Base-by-base conservation (phyloP, 2,888 invertebrate species). In the Eudemis profundana region DNA sequence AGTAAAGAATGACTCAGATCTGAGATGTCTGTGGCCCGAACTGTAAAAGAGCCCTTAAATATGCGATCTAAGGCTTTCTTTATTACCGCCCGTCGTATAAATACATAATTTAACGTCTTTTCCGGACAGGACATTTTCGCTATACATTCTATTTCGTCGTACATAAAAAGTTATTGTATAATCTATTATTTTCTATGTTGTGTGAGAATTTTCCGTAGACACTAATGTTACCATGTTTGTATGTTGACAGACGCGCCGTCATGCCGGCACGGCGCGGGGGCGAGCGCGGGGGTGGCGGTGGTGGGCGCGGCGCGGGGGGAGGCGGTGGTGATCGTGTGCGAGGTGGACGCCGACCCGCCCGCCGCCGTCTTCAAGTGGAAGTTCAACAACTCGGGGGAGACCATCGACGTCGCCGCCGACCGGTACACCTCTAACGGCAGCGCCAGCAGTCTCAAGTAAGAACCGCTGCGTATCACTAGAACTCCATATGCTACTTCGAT, bases 311-410 rank as follows among this genome's bases (percentile, higher is more conserved):
- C 97, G 69, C 94, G 97, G 63, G 96, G 96, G 70, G 98, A 98
- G 92, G 95, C 95, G 62, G 95, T 97, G 73, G 95, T 97, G 85
- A 96, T 98, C 76, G 94, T 95, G 67, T 98, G 98, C 89, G 96
- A 96, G 90, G 96, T 98, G 78, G 97, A 98, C 87, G 96, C 98
- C 10, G 97, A 98, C 93, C 98, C 98, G 23, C 97, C 97, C 56
- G 97, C 97, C 63, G 96, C 96, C 75, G 95, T 95, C 81, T 98
- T 98, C 93, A 95, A 96, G 75, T 98, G 98, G 98, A 97, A 97
- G 93, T 97, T 98, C 93, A 98, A 98, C 93, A 97, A 97, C 92
- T 97, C 97, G 10, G 97, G 97, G 3, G 97, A 97, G 90, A 97
- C 96, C 53, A 90, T 96, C 70, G 97, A 97, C 87, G 96, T 97